A percentile compares a stretch with the other conserved stretches of the same genome.
Conservation (phyloP, 2,888 invertebrate species). For the Athalia rosae region DNA sequence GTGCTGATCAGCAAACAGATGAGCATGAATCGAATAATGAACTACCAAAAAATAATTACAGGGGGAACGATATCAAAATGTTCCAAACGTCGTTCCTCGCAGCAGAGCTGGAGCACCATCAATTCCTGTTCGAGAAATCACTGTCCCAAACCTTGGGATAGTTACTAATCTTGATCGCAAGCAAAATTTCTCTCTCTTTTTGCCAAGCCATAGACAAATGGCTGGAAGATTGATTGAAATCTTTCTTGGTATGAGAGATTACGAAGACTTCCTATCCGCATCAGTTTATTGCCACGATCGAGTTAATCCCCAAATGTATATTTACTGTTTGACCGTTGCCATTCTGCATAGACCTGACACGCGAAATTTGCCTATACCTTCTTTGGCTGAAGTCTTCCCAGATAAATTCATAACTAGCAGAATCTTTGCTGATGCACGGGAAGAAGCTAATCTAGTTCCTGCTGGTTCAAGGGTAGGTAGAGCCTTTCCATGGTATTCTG, state of each 20-base stretch:
- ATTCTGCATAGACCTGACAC: constrained; percentile 76
- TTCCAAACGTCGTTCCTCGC: background rate
- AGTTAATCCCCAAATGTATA: constrained; percentile 71
- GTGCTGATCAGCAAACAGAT: background rate
- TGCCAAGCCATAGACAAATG: constrained; percentile 67
- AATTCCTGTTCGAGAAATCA: constrained; percentile 17
- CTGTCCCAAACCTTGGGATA: constrained; percentile 18
- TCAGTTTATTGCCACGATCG: constrained; percentile 64
- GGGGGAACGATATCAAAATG: constrained; percentile 11
- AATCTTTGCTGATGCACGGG: constrained; percentile 77
- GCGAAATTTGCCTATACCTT: constrained; percentile 77
- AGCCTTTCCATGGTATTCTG: too few species aligned
- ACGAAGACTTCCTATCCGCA: constrained; percentile 64
- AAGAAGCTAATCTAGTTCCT: constrained; percentile 75
- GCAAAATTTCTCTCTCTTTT: constrained; percentile 69
- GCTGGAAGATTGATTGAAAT: constrained; percentile 65
- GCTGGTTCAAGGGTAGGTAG: constrained; percentile 57
- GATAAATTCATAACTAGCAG: constrained; percentile 80
- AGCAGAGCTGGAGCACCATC: background rate
- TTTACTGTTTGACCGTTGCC: constrained; percentile 71
- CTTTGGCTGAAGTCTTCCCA: constrained; percentile 81
- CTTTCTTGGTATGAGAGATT: constrained; percentile 58
- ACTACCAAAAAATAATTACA: constrained; percentile 1
- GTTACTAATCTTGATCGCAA: constrained; percentile 54
- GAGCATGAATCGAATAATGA: background rate